phyloP scores from a whole-genome alignment of 2,888 invertebrate genomes.

The Hemistola chrysoprasaria region DNA sequence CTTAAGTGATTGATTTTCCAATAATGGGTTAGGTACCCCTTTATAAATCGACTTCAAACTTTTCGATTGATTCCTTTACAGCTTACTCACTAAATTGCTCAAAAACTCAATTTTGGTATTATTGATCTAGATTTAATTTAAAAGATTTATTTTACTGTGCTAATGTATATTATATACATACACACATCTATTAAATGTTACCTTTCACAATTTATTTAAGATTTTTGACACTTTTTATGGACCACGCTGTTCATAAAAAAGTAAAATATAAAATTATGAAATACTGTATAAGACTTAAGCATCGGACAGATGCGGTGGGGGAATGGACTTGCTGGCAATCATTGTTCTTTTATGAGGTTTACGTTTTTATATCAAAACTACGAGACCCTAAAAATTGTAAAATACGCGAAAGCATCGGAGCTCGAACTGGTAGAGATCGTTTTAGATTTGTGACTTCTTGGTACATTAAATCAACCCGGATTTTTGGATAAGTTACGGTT shows the following conservation, averaged over 20 bases:
- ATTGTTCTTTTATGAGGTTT: no score
- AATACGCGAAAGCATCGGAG: not conserved
- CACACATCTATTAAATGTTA: no score
- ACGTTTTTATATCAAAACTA: no score
- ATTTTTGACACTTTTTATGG: no score
- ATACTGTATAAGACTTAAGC: no score
- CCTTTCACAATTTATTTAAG: no score
- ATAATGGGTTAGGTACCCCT: conserved; percentile 6
- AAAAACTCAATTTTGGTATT: conserved; percentile 7
- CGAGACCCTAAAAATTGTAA: no score
- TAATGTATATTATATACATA: no score
- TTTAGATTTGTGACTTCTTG: conserved; percentile 44
- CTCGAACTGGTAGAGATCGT: conserved; percentile 36
- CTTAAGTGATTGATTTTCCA: conserved; percentile 8
- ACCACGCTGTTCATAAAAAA: no score
- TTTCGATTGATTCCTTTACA: conserved; percentile 13
- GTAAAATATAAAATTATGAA: no score
- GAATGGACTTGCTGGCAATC: no score
- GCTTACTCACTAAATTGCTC: conserved; percentile 12
- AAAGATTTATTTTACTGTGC: not conserved
- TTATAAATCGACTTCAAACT: conserved; percentile 3
- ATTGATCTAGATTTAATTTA: conserved; percentile 4
- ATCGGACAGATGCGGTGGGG: no score
- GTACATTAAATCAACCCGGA: conserved; percentile 58
- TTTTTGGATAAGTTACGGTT: conserved; percentile 58